Conservation (phyloP, 2,113 vertebrate species). For the Gallinago paraguaiae region DNA sequence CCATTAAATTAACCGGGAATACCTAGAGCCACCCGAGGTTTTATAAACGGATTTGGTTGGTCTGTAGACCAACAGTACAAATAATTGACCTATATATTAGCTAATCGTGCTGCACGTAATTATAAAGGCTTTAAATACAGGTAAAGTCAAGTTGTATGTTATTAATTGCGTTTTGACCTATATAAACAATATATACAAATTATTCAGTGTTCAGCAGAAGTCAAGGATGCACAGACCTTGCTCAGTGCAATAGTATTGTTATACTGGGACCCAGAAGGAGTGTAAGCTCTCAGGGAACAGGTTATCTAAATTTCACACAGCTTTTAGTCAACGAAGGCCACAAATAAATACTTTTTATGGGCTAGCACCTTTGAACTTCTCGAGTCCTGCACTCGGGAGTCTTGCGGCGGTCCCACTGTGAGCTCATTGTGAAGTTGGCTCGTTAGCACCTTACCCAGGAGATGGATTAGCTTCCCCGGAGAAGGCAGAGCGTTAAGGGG, state of each 20-base stretch:
- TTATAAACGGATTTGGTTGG: background rate
- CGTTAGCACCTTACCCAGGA: background rate
- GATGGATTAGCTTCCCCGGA: background rate
- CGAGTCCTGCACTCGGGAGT: background rate
- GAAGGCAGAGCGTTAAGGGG: background rate
- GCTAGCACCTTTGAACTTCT: background rate
- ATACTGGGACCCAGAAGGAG: background rate
- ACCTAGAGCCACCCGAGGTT: background rate
- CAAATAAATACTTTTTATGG: background rate
- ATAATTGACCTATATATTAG: background rate
- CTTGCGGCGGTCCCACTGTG: background rate
- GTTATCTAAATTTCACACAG: background rate
- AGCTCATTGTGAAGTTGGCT: background rate
- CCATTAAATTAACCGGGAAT: background rate
- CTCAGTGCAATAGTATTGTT: background rate
- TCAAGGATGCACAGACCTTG: background rate
- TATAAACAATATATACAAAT: background rate
- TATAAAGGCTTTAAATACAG: background rate
- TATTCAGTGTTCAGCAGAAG: background rate
- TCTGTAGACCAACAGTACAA: background rate
- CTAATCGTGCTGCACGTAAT: background rate
- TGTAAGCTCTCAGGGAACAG: background rate
- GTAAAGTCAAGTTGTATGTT: background rate
- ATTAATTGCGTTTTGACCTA: background rate
- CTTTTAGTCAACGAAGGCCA: background rate